Conservation (phyloP, 2,888 invertebrate genomes). For the Thymelicus acteon region DNA sequence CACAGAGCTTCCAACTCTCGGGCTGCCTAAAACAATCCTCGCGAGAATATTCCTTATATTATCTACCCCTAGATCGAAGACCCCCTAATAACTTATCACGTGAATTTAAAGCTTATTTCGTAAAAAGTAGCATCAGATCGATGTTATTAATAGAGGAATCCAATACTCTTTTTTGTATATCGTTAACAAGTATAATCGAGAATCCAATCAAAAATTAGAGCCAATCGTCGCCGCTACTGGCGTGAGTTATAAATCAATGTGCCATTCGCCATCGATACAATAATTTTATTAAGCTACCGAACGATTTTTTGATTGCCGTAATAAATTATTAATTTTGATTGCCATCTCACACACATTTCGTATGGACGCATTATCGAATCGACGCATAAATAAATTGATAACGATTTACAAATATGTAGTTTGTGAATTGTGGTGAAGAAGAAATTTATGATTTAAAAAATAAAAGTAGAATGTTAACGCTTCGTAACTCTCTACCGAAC, state of each 20-base stretch:
- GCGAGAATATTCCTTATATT: too few species aligned
- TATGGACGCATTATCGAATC: slow-evolving; percentile 2
- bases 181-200: neutral
- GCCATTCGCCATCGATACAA: slow-evolving; percentile 2
- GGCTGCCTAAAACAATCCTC: neutral
- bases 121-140: too few species aligned
- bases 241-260: slow-evolving; percentile 11
- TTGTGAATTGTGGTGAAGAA: neutral
- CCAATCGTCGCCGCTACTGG: slow-evolving; percentile 10
- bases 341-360: slow-evolving; percentile 16
- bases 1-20: too few species aligned
- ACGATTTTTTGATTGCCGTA: slow-evolving; percentile 5
- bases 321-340: slow-evolving; percentile 23
- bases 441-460: neutral
- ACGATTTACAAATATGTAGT: neutral
- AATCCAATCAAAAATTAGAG: slow-evolving; percentile 5
- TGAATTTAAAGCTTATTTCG: too few species aligned
- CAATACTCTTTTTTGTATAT: neutral
- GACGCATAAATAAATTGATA: slow-evolving; percentile 10
- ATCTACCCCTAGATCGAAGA: too few species aligned
- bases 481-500: neutral
- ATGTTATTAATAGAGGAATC: too few species aligned
- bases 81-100: too few species aligned
- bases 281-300: slow-evolving; percentile 19
- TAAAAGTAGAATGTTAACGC: neutral